phyloP scores from a whole-genome alignment of 2,888 invertebrate species.

The Orthosia gracilis region DNA sequence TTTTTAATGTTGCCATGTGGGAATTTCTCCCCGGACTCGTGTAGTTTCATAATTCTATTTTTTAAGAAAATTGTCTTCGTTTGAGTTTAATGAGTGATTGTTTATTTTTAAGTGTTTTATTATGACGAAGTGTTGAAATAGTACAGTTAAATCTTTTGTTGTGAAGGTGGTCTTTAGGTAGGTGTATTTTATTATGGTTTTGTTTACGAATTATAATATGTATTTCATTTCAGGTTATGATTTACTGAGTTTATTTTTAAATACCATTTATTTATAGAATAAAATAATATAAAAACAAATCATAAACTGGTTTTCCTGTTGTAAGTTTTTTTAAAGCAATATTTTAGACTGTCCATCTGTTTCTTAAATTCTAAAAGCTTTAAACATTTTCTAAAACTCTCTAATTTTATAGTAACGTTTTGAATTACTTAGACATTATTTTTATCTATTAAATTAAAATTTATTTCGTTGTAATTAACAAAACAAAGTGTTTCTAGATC shows the following conservation, averaged over 20 bases:
- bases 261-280: too few relatives aligned
- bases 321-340: too few relatives aligned
- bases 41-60: constrained; percentile 44
- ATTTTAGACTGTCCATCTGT: too few relatives aligned
- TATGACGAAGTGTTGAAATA: constrained; percentile 2
- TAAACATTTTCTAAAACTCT: too few relatives aligned
- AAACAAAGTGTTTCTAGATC: neutral
- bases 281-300: neutral
- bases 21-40: constrained; percentile 66
- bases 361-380: too few relatives aligned
- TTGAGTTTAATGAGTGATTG: constrained; percentile 8
- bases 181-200: too few relatives aligned
- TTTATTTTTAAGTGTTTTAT: constrained; percentile 21
- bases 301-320: neutral
- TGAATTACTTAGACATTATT: too few relatives aligned
- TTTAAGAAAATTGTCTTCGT: constrained; percentile 30
- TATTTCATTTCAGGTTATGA: neutral
- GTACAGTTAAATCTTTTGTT: neutral
- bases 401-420: too few relatives aligned
- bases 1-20: constrained; percentile 88
- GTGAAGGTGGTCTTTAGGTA: neutral
- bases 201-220: neutral
- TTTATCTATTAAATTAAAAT: too few relatives aligned
- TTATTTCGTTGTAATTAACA: neutral
- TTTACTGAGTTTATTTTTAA: neutral